phyloP scores from a whole-genome alignment of 1,140 invertebrate species.

The Drosophila nasuta region DNA sequence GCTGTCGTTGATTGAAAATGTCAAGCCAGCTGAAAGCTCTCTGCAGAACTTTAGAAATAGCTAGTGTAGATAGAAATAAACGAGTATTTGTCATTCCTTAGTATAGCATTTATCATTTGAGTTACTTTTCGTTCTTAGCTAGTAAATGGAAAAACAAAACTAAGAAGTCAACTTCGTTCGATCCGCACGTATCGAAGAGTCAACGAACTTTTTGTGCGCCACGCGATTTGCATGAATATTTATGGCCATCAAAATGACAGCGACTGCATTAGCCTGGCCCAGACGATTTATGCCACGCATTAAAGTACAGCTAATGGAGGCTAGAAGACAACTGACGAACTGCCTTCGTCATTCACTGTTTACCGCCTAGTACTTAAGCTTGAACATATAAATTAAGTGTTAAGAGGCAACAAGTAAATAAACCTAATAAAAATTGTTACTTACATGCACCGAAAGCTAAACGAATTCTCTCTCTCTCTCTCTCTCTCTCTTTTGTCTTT shows the following conservation, averaged over 20 bases:
- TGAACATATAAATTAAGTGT: constrained; percentile 72
- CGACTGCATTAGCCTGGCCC: constrained; percentile 42
- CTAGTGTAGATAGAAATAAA: constrained; percentile 14
- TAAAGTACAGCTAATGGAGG: constrained; percentile 61
- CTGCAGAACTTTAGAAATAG: background rate
- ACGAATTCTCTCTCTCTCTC: constrained; percentile 5
- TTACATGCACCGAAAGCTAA: constrained; percentile 41
- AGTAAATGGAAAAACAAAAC: constrained; percentile 40
- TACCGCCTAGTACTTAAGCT: constrained; percentile 30
- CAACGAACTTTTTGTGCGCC: constrained; percentile 4
- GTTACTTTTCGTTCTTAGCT: constrained; percentile 28
- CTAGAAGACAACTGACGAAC: constrained; percentile 52
- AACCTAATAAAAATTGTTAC: constrained; percentile 64
- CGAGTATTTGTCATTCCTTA: background rate
- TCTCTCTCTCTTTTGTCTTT: background rate
- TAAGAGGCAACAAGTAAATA: constrained; percentile 61
- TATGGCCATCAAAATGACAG: constrained; percentile 53
- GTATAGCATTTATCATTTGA: constrained; percentile 18
- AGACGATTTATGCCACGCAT: constrained; percentile 72
- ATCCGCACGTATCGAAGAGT: too few species aligned
- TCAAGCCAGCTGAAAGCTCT: constrained; percentile 7
- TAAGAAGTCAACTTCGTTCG: constrained; percentile 28
- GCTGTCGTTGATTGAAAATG: constrained; percentile 16
- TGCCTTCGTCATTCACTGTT: constrained; percentile 18
- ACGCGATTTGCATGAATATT: constrained; percentile 60